A percentile compares a stretch with the other conserved stretches of the same genome.
Conservation (phyloP, 2,888 invertebrate genomes). For the Trachelus iudaicus region DNA sequence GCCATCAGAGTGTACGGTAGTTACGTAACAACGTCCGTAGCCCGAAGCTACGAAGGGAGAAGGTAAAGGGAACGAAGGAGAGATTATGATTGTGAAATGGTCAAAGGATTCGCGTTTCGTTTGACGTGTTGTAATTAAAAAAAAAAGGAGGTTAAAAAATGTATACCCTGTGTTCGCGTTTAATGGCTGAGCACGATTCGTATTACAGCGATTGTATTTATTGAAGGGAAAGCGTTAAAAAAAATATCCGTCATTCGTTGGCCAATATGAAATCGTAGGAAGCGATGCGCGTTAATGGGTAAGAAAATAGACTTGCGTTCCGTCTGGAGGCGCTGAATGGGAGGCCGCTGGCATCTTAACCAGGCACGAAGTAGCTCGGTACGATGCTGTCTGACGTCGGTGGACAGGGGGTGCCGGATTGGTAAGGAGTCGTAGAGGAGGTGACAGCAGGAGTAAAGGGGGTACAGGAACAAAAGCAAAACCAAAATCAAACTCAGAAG, state of each 20-base stretch:
- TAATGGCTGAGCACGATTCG: not conserved
- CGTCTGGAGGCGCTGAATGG: not conserved
- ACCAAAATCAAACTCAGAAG: not conserved
- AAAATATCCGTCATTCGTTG: not conserved
- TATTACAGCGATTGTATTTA: not conserved
- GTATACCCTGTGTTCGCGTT: not conserved
- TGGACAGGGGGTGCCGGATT: not conserved
- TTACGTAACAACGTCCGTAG: not conserved
- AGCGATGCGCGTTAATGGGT: not conserved
- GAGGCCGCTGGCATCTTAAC: not conserved
- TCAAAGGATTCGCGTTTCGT: not conserved
- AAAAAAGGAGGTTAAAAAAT: not conserved
- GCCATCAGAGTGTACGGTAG: not conserved
- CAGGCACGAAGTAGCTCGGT: not conserved
- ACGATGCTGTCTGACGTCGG: not conserved
- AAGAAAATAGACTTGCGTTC: not conserved
- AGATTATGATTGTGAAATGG: not conserved
- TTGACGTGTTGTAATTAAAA: not conserved
- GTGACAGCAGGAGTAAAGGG: not conserved
- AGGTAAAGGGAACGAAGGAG: not conserved
- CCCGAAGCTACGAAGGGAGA: not conserved
- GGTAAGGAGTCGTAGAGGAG: not conserved
- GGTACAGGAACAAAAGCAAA: not conserved
- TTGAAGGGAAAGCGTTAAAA: not conserved
- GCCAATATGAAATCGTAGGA: not conserved